These are phyloP conservation scores for Diuraphis noxia DNA, from an alignment of 1,140 invertebrate genomes.

Conservation along the genomic window DNA sequence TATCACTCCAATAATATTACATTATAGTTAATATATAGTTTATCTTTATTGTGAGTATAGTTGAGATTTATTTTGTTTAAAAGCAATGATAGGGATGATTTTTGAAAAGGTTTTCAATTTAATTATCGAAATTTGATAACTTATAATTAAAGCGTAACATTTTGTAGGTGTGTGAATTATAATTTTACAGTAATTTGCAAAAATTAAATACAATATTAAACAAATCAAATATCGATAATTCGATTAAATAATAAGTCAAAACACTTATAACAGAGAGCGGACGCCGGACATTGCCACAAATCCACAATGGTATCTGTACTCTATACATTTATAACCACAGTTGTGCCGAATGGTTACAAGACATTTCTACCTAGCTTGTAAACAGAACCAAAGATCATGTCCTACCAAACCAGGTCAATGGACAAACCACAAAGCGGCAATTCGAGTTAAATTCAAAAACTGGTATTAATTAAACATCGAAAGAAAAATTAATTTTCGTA, in stretches of 20 bases:
- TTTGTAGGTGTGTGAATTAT: background rate
- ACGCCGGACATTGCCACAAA: background rate
- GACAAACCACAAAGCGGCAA: constrained; percentile 47
- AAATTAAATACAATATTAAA: background rate
- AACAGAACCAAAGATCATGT: constrained; percentile 52
- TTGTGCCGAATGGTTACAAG: constrained; percentile 32
- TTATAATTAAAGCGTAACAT: background rate
- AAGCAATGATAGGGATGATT: background rate
- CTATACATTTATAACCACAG: constrained; percentile 23
- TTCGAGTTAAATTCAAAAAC: constrained; percentile 35
- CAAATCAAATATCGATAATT: background rate
- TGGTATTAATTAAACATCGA: background rate
- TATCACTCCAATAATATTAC: background rate
- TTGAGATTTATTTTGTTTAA: background rate
- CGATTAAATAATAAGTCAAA: background rate
- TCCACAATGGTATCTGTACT: constrained; percentile 10
- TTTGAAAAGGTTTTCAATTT: background rate
- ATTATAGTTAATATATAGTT: too few relatives aligned
- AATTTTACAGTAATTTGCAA: background rate
- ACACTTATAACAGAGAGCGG: background rate
- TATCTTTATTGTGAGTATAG: too few relatives aligned
- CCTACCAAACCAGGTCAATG: constrained; percentile 51
- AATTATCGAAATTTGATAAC: background rate
- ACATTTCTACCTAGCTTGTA: constrained; percentile 34
- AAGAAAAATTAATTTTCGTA: background rate